These are phyloP conservation scores for Pollenia amentaria DNA, from an alignment of 2,888 invertebrate species.

Conservation along the genomic window DNA sequence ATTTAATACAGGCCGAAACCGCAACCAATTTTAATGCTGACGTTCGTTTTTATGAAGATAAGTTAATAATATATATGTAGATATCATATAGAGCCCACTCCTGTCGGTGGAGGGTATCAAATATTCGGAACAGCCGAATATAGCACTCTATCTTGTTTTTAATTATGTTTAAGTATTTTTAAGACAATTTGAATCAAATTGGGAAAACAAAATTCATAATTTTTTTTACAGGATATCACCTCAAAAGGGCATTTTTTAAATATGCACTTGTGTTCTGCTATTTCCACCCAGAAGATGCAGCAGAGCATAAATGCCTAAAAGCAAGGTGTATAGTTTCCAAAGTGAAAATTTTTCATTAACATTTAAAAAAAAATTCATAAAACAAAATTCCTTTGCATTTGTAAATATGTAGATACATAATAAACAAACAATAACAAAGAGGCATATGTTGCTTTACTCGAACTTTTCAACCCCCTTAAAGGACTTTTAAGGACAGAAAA, in stretches of 20 bases:
- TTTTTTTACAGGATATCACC: background rate
- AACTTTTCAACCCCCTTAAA: conserved; percentile 58
- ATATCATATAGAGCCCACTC: too few species aligned
- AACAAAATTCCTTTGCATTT: conserved; percentile 19
- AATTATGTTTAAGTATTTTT: too few species aligned
- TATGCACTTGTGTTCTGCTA: conserved; percentile 40
- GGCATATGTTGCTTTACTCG: conserved; percentile 41
- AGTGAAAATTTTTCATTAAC: conserved; percentile 11
- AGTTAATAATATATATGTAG: too few species aligned
- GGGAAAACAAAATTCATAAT: too few species aligned
- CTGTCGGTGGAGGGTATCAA: too few species aligned
- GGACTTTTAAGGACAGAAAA: conserved; percentile 15
- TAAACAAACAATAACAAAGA: background rate
- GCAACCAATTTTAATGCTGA: too few species aligned
- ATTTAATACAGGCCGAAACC: too few species aligned
- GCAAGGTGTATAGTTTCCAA: conserved; percentile 44
- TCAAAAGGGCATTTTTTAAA: background rate
- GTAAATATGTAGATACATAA: background rate
- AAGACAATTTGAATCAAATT: too few species aligned
- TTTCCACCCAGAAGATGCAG: conserved; percentile 44
- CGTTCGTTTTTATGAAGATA: too few species aligned
- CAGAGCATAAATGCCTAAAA: conserved; percentile 46
- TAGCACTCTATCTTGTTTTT: too few species aligned
- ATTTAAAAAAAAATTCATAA: background rate
- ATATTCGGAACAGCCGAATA: too few species aligned